A percentile compares a stretch with the other conserved stretches of the same genome.
Evolutionary conservation across 64 coral and sea anemone genomes (phyloP).

Genomic region (Cladopsammia gracilis): DNA sequence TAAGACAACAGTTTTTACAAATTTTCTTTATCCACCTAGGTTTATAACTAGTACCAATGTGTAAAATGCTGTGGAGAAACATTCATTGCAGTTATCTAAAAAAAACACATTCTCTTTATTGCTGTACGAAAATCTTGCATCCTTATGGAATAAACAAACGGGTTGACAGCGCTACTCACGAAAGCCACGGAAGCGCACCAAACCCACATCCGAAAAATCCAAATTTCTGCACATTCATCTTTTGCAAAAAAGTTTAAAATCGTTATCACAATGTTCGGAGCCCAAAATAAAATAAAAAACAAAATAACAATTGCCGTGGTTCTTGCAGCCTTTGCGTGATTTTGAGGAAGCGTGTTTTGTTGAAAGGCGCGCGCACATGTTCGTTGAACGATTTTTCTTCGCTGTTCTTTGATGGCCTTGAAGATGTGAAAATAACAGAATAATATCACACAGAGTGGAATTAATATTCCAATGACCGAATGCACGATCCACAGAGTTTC

Average conservation of each 20-base stretch:
- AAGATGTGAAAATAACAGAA: slow-evolving; percentile 36
- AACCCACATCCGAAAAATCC: slow-evolving; percentile 2
- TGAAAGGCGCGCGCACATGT: background rate
- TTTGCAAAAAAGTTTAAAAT: slow-evolving; percentile 15
- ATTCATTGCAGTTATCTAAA: too few relatives aligned
- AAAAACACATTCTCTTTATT: background rate
- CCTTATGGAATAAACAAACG: slow-evolving; percentile 29
- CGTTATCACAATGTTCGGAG: slow-evolving; percentile 15
- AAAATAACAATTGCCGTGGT: background rate
- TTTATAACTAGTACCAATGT: too few relatives aligned
- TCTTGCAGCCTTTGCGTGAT: background rate
- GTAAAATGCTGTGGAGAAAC: too few relatives aligned
- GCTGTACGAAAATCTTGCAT: slow-evolving; percentile 19
- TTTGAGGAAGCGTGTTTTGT: background rate
- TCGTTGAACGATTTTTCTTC: background rate
- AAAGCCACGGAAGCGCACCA: slow-evolving; percentile 33
- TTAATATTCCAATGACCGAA: background rate
- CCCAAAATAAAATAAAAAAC: background rate
- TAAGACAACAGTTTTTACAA: too few relatives aligned
- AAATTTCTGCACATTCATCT: background rate
- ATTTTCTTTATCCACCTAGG: too few relatives aligned
- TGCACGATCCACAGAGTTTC: background rate
- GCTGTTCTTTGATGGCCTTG: background rate
- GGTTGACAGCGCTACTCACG: slow-evolving; percentile 4
- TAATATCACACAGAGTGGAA: slow-evolving; percentile 2